Base-by-base conservation (phyloP, 2,888 invertebrate species). In the Archips crataeganus region DNA sequence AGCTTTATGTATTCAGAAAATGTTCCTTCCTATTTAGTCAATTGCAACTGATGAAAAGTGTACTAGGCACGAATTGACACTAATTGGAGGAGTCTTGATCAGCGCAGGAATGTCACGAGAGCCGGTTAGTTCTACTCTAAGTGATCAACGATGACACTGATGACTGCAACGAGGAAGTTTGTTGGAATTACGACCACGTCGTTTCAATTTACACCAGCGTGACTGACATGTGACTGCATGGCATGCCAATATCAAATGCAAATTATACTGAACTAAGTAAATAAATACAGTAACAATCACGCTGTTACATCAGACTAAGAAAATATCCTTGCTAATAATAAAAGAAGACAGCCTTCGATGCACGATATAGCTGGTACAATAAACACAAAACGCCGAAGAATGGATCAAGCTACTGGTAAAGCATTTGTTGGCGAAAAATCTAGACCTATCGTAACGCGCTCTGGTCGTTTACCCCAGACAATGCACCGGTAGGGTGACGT, bases 371-470 rank as follows among this genome's bases (percentile, higher is more conserved):
- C 47, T 47, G 5, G n/a, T 47, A 68, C 45, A 68, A 60, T 10
- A 36, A 32, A 13, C 10, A 32, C 8, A 59, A 59, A 57, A 34
- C 10, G 45, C 34, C 34, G 34, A 36, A 39, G 23, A 9, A 11
- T 66, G n/a, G 39, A 45, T 61, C 62, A 57, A 64, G 9, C 23
- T 68, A 45, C 51, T 34, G 47, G 23, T 62, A 66, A 2, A 39
- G 57, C 39, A 15, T 32, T 23, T 63, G 49, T 71, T 39, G 49
- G 59, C 66, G 39, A 71, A 69, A 67, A 68, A 51, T 80, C 82
- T 83, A 91, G 92, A 93, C 93, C 93, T 93, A 93, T 92, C 87
- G 84, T 93, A 93, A 93, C 89, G 89, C 90, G 80, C 75, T 80
- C 81, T 83, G 89, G 90, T 90, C 91, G 86, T 91, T 92, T 91